Percentiles rank a stretch among this genome's conserved stretches.
Conservation (phyloP, 2,888 invertebrate species). For the Helicoverpa assulta region DNA sequence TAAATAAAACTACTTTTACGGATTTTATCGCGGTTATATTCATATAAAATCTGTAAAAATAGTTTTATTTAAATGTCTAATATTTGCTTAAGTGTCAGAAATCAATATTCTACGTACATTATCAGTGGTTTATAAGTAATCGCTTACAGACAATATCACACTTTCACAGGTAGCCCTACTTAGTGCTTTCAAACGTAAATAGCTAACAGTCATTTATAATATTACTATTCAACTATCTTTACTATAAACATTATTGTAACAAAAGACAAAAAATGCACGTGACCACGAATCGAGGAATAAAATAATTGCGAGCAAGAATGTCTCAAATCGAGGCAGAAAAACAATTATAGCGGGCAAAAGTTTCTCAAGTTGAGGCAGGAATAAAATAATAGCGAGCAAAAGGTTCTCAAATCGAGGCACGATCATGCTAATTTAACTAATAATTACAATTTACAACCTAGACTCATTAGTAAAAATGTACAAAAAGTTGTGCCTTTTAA, state of each 20-base stretch:
- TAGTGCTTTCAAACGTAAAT: background rate
- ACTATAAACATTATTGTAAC: too few species aligned
- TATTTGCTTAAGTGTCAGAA: too few species aligned
- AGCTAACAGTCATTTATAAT: background rate
- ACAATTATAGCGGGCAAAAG: background rate
- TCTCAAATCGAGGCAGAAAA: slow-evolving; percentile 1
- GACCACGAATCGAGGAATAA: background rate
- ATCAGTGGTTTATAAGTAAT: slow-evolving; percentile 7
- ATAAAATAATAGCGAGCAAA: background rate
- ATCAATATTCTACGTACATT: slow-evolving; percentile 9
- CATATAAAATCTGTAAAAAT: too few species aligned
- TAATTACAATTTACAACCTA: slow-evolving; percentile 11
- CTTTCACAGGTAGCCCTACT: slow-evolving; percentile 22
- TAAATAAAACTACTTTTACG: too few species aligned
- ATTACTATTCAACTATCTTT: background rate
- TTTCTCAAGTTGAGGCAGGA: background rate
- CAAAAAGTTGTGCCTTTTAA: slow-evolving; percentile 48
- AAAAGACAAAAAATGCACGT: too few species aligned
- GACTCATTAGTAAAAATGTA: slow-evolving; percentile 18
- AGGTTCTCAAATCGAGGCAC: slow-evolving; percentile 1
- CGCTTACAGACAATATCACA: slow-evolving; percentile 29
- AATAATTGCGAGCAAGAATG: background rate
- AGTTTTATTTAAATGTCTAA: too few species aligned
- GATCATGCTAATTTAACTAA: slow-evolving; percentile 3
- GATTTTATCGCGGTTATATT: too few species aligned